Evolutionary conservation across 2,797 vertebrate species (phyloP), one percentile per base, ranked within the genome.

Genomic region (Pipistrellus pipistrellus): DNA sequence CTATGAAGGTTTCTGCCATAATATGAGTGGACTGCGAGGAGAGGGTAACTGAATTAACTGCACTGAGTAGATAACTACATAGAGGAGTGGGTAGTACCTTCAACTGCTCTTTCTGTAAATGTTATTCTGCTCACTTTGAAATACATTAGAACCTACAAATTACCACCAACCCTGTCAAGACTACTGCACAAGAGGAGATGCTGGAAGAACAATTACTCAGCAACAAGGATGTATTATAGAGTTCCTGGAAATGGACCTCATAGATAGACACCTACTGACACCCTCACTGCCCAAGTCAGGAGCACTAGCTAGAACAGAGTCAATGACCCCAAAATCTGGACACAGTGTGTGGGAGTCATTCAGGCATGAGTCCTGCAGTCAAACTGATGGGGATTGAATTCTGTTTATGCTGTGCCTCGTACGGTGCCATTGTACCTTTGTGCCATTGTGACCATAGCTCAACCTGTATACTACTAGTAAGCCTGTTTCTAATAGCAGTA

Each of bases 1-100:
- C 69, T 94, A 15, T 13, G 17, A 21, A 93, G 48, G 3, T 75
- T 95, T 90, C 77, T 95, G n/a, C 15, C 27, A 6, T 11, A 35
- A 44, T 30, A 12, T 5, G 1, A 48, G 30, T 21, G 9, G 38
- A 6, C n/a, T 46, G 13, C 59, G 57, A 95, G 59, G n/a, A 46
- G 27, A 55, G 7, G 18, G 25, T 8, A 18, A 84, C 30, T 13
- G 51, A 41, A 38, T 15, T 57, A 69, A 32, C 25, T 11, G n/a
- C 11, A 32, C 14, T 32, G 23, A 2, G 7, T 10, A 48, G 38
- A 66, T 41, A 57, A 30, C 59, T 68, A 27, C 25, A 25, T 8
- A 69, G 59, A 59, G 35, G 6, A 80, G 18, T n/a, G 35, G 57
- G 30, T 44, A n/a, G 12, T 62, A 32, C 17, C 27, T 15, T 82